These are phyloP conservation scores for Autographa pulchrina DNA, from an alignment of 2,888 invertebrate genomes.

Conservation along the genomic window DNA sequence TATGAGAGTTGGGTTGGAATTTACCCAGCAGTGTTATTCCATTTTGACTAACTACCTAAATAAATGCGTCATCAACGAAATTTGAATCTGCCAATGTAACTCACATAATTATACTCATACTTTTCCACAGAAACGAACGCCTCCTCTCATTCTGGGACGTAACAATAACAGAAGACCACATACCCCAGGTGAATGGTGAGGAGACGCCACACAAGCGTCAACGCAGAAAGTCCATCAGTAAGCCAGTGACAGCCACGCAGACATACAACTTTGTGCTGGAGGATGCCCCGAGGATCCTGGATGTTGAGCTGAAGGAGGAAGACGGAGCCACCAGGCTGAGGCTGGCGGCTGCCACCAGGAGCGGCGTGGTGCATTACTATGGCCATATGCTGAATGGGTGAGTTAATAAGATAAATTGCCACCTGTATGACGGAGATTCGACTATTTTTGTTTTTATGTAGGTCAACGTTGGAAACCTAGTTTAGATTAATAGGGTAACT, in stretches of 20 bases:
- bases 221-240: conserved; percentile 72
- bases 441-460: no score
- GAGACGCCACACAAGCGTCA: conserved; percentile 78
- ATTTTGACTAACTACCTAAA: no score
- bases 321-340: conserved; percentile 87
- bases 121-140: conserved; percentile 80
- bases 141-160: conserved; percentile 86
- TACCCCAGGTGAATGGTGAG: conserved; percentile 75
- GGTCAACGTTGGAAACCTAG: no score
- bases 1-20: no score
- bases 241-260: conserved; percentile 61
- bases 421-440: no score
- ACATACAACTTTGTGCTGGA: conserved; percentile 91
- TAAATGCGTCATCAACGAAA: no score
- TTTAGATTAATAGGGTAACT: no score
- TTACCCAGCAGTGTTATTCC: no score
- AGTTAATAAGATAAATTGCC: conserved; percentile 55
- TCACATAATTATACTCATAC: no score
- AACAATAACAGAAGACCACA: conserved; percentile 73
- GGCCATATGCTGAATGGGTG: conserved; percentile 94
- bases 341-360: conserved; percentile 91
- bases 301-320: conserved; percentile 84
- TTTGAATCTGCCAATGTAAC: no score
- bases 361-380: conserved; percentile 94
- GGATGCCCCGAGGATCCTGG: conserved; percentile 89